Conservation (phyloP, 2,797 vertebrate genomes). For the Hydrolagus colliei region DNA sequence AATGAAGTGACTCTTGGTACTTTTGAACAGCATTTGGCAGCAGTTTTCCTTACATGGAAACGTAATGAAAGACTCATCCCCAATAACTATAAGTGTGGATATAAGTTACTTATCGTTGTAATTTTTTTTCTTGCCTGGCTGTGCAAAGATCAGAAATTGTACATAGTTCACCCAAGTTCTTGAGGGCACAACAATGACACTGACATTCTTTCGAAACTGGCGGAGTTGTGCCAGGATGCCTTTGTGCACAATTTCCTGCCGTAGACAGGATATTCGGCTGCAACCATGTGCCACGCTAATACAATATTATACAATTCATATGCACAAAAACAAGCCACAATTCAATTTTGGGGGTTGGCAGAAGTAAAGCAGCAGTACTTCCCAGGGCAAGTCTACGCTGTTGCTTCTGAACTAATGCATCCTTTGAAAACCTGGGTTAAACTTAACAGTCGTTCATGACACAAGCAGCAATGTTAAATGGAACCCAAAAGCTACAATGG, state of each 20-base stretch:
- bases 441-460: constrained; percentile 4
- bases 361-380: constrained; percentile 9
- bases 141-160: neutral
- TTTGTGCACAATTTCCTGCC: neutral
- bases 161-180: neutral
- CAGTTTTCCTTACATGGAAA: neutral
- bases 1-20: neutral
- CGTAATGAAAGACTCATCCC: neutral
- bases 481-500: neutral
- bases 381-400: neutral
- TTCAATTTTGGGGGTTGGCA: neutral
- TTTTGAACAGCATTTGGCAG: neutral
- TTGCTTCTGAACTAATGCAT: neutral
- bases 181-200: neutral
- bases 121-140: neutral
- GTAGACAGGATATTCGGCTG: neutral
- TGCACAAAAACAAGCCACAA: constrained; percentile 11
- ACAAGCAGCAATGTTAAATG: neutral
- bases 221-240: neutral
- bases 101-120: neutral
- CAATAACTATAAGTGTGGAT: neutral
- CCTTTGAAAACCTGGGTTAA: constrained; percentile 5
- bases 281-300: neutral
- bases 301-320: neutral
- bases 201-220: neutral